phyloP scores from a whole-genome alignment of 2,113 vertebrate genomes.

The Seriola rivoliana region DNA sequence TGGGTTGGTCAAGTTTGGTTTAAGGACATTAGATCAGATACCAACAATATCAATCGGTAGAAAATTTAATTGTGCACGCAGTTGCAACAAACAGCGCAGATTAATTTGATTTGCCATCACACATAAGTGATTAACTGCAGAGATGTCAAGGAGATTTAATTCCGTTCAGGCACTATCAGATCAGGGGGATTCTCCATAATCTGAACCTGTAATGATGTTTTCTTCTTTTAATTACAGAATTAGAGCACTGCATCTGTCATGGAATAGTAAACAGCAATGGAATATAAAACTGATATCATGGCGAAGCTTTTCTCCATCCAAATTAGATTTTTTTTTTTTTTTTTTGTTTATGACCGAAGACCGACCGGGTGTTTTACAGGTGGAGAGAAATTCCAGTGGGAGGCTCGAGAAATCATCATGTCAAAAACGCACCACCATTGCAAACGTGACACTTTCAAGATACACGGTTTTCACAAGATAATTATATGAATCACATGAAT shows the following conservation, averaged over 20 bases:
- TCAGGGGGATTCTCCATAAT: slow-evolving; percentile 6
- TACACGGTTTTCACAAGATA: not conserved
- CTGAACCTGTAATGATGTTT: slow-evolving; percentile 27
- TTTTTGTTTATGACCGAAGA: too few species aligned
- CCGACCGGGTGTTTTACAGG: not conserved
- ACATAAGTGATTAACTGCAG: slow-evolving; percentile 14
- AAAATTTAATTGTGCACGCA: not conserved
- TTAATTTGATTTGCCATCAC: slow-evolving; percentile 20
- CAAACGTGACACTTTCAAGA: slow-evolving; percentile 13
- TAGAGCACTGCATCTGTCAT: not conserved
- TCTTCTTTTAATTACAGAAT: slow-evolving; percentile 33
- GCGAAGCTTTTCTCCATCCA: not conserved
- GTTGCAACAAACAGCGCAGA: slow-evolving; percentile 1
- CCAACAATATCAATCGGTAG: not conserved
- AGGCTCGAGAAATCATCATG: not conserved
- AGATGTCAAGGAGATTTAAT: slow-evolving; percentile 16
- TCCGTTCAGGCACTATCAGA: slow-evolving; percentile 14
- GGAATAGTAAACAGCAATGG: too few species aligned
- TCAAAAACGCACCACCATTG: not conserved
- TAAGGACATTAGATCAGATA: not conserved
- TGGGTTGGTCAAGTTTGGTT: not conserved
- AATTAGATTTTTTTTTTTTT: not conserved
- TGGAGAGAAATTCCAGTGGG: not conserved
- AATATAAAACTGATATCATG: too few species aligned
- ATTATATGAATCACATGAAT: slow-evolving; percentile 43